Conservation (phyloP, 2,797 vertebrate species). For the Alauda arvensis region DNA sequence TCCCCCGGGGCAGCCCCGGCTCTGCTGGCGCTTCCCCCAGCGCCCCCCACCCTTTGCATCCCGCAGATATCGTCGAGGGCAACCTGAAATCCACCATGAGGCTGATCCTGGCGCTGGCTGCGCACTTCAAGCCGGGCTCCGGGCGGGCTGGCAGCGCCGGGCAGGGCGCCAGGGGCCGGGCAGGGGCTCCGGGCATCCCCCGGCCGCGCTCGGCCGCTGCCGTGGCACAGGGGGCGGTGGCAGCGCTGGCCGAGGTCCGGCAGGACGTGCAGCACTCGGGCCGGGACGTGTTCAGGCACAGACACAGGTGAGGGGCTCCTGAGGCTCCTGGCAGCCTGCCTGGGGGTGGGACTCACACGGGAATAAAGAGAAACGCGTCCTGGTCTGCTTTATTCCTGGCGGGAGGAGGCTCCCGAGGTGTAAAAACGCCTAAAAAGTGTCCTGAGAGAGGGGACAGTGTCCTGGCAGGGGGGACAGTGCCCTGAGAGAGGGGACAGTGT, state of each 20-base stretch:
- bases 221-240: slow-evolving; percentile 85
- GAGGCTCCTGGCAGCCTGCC: no score
- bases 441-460: neutral
- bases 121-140: slow-evolving; percentile 90
- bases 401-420: neutral
- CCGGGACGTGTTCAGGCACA: slow-evolving; percentile 75
- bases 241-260: slow-evolving; percentile 83
- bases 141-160: slow-evolving; percentile 20
- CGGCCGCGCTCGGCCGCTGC: slow-evolving; percentile 87
- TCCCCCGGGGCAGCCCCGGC: neutral
- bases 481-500: no score
- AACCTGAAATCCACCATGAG: slow-evolving; percentile 96
- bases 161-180: slow-evolving; percentile 50
- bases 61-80: slow-evolving; percentile 90
- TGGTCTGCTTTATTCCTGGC: rapidly evolving
- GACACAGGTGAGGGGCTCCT: slow-evolving; percentile 69
- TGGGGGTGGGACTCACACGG: no score
- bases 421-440: rapidly evolving
- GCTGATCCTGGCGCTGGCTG: slow-evolving; percentile 91
- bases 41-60: rapidly evolving
- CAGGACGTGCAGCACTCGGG: slow-evolving; percentile 83
- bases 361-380: rapidly evolving
- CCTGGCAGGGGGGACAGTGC: no score
- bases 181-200: slow-evolving; percentile 58
- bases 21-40: neutral